A percentile compares a stretch with the other conserved stretches of the same genome.
Conservation (phyloP, 2,797 vertebrate species). For the Sebastes reedi region DNA sequence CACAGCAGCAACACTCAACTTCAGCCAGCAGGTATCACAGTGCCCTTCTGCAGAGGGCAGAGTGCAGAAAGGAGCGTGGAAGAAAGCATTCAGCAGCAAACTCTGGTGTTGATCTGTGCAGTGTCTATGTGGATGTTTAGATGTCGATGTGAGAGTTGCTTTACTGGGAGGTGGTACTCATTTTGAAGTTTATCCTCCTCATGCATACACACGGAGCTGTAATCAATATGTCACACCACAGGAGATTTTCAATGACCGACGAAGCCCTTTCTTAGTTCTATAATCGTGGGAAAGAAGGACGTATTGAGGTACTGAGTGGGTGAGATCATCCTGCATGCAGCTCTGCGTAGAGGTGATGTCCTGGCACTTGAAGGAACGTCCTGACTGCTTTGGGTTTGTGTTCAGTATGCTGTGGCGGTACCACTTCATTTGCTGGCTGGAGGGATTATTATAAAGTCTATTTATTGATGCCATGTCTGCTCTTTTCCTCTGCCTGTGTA, state of each 20-base stretch:
- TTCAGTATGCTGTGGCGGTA: constrained; percentile 16
- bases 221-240: constrained; percentile 23
- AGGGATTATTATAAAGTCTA: constrained; percentile 31
- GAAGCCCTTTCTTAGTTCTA: not conserved
- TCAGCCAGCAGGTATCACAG: constrained; percentile 27
- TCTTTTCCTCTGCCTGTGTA: not conserved
- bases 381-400: constrained; percentile 11
- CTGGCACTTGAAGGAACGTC: constrained; percentile 25
- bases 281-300: not conserved
- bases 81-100: constrained; percentile 4
- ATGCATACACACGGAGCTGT: not conserved
- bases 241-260: constrained; percentile 1
- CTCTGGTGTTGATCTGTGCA: constrained; percentile 6
- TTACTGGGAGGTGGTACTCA: not conserved
- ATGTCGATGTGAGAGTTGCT: not conserved
- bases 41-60: constrained; percentile 15
- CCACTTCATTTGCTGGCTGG: constrained; percentile 36
- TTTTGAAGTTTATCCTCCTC: not conserved
- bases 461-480: constrained; percentile 41
- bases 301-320: constrained; percentile 15
- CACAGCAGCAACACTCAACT: constrained; percentile 24
- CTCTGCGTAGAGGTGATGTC: constrained; percentile 13
- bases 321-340: constrained; percentile 14
- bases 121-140: not conserved
- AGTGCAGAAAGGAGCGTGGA: not conserved